A percentile compares a stretch with the other conserved stretches of the same genome.
Evolutionary conservation across 2,113 vertebrate species (phyloP).

Genomic region (Vicugna pacos): DNA sequence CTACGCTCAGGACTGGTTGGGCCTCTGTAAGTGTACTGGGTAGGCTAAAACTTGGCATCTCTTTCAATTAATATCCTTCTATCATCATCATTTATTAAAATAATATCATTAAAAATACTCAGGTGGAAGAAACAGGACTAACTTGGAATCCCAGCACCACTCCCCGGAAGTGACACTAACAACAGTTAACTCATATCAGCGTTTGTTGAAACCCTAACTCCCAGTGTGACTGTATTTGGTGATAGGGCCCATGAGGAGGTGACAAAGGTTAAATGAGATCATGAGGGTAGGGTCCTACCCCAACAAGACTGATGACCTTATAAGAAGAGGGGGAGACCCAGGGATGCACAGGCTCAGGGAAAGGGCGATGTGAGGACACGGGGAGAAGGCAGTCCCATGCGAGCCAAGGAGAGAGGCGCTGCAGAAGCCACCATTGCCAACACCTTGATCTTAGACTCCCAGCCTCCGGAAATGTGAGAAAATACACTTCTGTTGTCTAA

Average conservation of each 20-base stretch:
- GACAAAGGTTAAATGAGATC: neutral
- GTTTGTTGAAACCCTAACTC: neutral
- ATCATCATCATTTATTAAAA: neutral
- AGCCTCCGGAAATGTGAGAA: neutral
- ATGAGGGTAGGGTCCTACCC: neutral
- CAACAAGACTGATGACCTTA: neutral
- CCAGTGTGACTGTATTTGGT: neutral
- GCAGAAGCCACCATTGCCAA: neutral
- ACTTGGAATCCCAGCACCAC: neutral
- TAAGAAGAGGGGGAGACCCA: neutral
- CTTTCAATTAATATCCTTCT: neutral
- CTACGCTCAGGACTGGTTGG: neutral
- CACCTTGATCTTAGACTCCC: neutral
- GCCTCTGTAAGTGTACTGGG: neutral
- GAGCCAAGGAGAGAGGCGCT: neutral
- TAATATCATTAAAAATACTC: neutral
- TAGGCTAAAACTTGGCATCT: neutral
- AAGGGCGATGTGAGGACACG: neutral
- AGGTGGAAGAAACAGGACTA: neutral
- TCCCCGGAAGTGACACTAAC: neutral
- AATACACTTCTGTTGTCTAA: neutral
- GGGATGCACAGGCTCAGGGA: neutral
- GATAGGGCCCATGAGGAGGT: neutral
- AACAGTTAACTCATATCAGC: neutral
- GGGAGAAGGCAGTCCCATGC: neutral